Evolutionary conservation across 2,888 invertebrate species (phyloP).

Genomic region (Pilophorus perplexus): DNA sequence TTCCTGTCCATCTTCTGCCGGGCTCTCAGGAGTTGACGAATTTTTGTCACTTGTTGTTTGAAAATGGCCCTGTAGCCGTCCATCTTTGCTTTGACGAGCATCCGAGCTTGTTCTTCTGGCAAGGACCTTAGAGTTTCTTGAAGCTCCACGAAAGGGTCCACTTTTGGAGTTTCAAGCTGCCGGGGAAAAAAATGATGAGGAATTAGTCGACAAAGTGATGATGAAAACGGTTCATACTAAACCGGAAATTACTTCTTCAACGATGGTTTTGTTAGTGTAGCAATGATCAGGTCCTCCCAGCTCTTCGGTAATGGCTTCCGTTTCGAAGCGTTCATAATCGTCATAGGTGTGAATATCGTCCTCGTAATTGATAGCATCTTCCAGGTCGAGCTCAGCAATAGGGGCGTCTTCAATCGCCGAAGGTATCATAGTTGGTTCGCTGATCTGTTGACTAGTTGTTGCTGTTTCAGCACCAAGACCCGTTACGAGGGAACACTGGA

Average conservation of each 20-base stretch:
- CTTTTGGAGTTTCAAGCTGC: not conserved
- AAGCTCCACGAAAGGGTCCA: conserved; percentile 4
- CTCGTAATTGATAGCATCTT: not conserved
- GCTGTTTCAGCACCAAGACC: not conserved
- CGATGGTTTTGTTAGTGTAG: conserved; percentile 11
- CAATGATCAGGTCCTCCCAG: not conserved
- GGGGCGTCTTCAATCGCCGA: not conserved
- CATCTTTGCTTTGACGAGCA: conserved; percentile 22
- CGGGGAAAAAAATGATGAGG: not conserved
- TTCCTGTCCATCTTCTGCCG: conserved; percentile 13
- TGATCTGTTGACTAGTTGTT: not conserved
- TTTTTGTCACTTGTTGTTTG: conserved; percentile 19
- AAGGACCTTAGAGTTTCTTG: not conserved
- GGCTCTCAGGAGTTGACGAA: not conserved
- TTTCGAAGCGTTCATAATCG: too few relatives aligned
- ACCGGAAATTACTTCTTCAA: too few relatives aligned
- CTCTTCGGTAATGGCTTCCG: not conserved
- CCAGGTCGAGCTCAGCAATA: not conserved
- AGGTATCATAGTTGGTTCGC: not conserved
- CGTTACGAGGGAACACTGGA: too few relatives aligned
- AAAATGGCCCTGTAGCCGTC: conserved; percentile 21
- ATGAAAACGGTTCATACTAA: too few relatives aligned
- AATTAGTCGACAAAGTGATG: too few relatives aligned
- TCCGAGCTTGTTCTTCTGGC: conserved; percentile 10
- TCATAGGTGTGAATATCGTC: not conserved